A percentile compares a stretch with the other conserved stretches of the same genome.
These are phyloP conservation scores for Lasioglossum zephyrum DNA, from an alignment of 2,888 invertebrate species.

Conservation along the genomic window DNA sequence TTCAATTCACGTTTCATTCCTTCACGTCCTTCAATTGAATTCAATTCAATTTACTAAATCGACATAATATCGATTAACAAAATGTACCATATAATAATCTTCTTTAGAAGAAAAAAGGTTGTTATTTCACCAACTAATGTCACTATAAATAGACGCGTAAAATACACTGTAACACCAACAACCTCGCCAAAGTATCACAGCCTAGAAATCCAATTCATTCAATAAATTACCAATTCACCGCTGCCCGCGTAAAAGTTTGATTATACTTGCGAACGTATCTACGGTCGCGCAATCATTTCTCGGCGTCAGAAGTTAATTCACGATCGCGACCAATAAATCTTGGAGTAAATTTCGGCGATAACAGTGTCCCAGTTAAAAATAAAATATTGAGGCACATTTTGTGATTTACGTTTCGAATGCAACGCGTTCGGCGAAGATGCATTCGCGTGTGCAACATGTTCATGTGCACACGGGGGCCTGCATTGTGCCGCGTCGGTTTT, in stretches of 20 bases:
- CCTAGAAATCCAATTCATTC: background rate
- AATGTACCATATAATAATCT: too few relatives aligned
- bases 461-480: background rate
- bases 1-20: too few relatives aligned
- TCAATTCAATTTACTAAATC: too few relatives aligned
- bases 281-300: background rate
- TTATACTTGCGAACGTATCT: background rate
- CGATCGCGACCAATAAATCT: background rate
- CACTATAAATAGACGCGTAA: background rate
- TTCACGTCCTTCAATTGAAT: too few relatives aligned
- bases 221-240: background rate
- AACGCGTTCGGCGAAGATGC: background rate
- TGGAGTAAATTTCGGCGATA: background rate
- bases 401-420: background rate
- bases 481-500: slow-evolving; percentile 26
- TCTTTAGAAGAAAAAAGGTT: too few relatives aligned
- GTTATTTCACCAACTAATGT: background rate
- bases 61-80: too few relatives aligned
- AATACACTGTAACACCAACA: background rate
- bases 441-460: background rate
- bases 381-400: background rate
- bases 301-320: background rate
- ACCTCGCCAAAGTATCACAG: background rate
- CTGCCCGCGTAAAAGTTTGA: background rate
- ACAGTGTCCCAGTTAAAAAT: background rate